Evolutionary conservation across 1,140 invertebrate genomes (phyloP).

Genomic region (Luehdorfia chinensis): DNA sequence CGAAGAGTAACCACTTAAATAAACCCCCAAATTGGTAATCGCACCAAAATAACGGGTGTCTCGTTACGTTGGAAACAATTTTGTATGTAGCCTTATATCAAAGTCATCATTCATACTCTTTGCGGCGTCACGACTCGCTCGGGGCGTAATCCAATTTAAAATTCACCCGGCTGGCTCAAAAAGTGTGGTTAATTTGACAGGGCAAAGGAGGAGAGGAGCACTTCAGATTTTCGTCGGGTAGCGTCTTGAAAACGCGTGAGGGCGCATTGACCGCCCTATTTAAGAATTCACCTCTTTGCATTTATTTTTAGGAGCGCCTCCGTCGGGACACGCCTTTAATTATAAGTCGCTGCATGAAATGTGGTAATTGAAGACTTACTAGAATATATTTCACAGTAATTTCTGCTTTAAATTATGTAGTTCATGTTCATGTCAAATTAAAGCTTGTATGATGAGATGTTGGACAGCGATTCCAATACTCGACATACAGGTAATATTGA

Average conservation of each 20-base stretch:
- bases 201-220: constrained; percentile 24
- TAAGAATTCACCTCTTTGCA: constrained; percentile 53
- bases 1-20: constrained; percentile 26
- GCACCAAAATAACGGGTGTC: constrained; percentile 26
- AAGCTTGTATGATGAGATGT: too few species aligned
- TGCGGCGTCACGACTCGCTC: constrained; percentile 62
- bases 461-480: too few species aligned
- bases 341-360: constrained; percentile 35
- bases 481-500: too few species aligned
- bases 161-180: constrained; percentile 57
- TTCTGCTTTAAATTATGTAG: too few species aligned
- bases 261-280: constrained; percentile 60
- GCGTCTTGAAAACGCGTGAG: constrained; percentile 51
- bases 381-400: too few species aligned
- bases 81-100: constrained; percentile 30
- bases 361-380: constrained; percentile 18
- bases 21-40: constrained; percentile 25
- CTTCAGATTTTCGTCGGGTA: constrained; percentile 44
- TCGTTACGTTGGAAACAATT: constrained; percentile 25
- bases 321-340: constrained; percentile 36
- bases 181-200: constrained; percentile 46
- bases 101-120: constrained; percentile 69
- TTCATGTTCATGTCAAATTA: too few species aligned
- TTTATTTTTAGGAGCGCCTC: constrained; percentile 41
- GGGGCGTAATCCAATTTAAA: constrained; percentile 67